Evolutionary conservation across 1,140 invertebrate species (phyloP).

Genomic region (Drosophila setifemur): DNA sequence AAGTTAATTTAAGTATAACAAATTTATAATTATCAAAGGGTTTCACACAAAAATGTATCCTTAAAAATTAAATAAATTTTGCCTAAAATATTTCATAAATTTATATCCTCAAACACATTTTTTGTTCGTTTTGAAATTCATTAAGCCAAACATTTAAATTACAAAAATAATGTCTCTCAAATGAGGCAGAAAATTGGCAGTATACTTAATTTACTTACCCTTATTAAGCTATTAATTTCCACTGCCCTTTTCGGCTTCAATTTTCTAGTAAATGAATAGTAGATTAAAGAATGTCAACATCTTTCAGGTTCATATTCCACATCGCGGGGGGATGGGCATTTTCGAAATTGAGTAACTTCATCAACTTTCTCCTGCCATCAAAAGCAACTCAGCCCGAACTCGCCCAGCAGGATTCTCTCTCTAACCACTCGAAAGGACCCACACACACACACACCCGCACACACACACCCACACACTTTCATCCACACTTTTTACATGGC

Average conservation of each 20-base stretch:
- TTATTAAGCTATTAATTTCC: slow-evolving; percentile 19
- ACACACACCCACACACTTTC: slow-evolving; percentile 3
- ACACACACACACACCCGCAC: slow-evolving; percentile 4
- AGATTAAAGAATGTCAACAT: slow-evolving; percentile 31
- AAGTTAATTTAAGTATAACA: no score
- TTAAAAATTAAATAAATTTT: no score
- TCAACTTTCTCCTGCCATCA: slow-evolving; percentile 39
- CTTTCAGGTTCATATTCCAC: slow-evolving; percentile 9
- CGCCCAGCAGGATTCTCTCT: slow-evolving; percentile 18
- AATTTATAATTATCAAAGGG: no score
- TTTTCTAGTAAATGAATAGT: slow-evolving; percentile 24
- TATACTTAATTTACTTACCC: background rate
- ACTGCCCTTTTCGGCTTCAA: slow-evolving; percentile 1
- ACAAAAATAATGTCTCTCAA: no score
- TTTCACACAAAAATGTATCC: no score
- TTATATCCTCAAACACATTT: no score
- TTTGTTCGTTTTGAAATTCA: no score
- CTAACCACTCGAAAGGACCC: slow-evolving; percentile 24
- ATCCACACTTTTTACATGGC: slow-evolving; percentile 64
- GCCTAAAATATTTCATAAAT: no score
- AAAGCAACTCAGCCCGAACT: slow-evolving; percentile 16
- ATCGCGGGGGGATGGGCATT: background rate
- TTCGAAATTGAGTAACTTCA: slow-evolving; percentile 40
- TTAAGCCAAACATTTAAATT: no score
- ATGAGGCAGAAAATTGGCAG: background rate